Evolutionary conservation across 2,888 invertebrate species (phyloP).

Genomic region (Nasonovia ribisnigri): DNA sequence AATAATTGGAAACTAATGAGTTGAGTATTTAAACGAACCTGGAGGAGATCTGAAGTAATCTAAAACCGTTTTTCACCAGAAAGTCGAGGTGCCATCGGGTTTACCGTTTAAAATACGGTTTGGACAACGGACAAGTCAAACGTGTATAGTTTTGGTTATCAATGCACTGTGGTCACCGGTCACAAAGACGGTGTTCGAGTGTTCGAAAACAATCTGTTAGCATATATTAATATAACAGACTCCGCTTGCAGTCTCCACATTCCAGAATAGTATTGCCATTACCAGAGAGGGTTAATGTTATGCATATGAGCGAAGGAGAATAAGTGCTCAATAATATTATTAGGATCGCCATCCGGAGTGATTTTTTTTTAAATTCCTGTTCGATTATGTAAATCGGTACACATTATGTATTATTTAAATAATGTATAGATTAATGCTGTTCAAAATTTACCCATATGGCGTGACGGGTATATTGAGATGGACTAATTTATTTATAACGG

Average conservation of each 20-base stretch:
- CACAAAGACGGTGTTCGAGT: not conserved
- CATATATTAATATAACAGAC: too few relatives aligned
- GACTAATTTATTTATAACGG: conserved; percentile 4
- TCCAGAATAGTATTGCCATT: not conserved
- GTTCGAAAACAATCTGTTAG: not conserved
- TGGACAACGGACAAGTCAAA: not conserved
- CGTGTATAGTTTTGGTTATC: not conserved
- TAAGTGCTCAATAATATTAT: not conserved
- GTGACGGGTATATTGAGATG: not conserved
- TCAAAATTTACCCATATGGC: not conserved
- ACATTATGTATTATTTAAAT: not conserved
- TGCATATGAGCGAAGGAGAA: not conserved
- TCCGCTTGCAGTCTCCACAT: not conserved
- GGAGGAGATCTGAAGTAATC: not conserved
- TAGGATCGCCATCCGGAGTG: not conserved
- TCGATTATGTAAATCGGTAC: not conserved
- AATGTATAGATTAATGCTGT: not conserved
- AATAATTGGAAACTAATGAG: not conserved
- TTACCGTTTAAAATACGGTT: not conserved
- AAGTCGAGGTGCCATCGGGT: not conserved
- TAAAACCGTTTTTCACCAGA: not conserved
- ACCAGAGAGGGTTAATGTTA: not conserved
- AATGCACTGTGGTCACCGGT: not conserved
- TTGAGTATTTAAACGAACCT: not conserved
- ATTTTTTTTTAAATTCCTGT: not conserved